phyloP scores from a whole-genome alignment of 2,888 invertebrate species.

The Zygothrica quintamaculata region DNA sequence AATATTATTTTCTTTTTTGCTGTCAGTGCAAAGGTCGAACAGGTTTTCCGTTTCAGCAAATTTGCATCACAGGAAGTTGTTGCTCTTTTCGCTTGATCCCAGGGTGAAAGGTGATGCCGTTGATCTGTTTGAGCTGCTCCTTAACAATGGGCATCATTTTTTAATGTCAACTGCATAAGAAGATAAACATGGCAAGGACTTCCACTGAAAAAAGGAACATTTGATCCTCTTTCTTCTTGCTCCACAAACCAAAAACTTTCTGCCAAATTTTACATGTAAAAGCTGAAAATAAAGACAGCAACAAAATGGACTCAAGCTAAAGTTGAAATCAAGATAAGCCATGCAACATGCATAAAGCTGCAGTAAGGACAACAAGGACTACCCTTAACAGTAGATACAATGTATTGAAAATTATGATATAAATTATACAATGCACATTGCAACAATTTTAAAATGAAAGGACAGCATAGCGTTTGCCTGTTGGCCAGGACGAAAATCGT shows the following conservation, averaged over 20 bases:
- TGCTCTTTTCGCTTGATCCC: slow-evolving; percentile 39
- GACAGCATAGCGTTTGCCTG: slow-evolving; percentile 44
- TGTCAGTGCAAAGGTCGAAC: slow-evolving; percentile 40
- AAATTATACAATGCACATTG: slow-evolving; percentile 77
- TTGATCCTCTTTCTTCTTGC: no score
- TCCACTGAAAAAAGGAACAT: no score
- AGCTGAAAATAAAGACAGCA: slow-evolving; percentile 16
- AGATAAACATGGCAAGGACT: no score
- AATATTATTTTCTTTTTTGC: slow-evolving; percentile 59
- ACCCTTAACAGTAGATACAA: slow-evolving; percentile 43
- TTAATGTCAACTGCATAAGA: slow-evolving; percentile 33
- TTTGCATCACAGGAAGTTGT: slow-evolving; percentile 70
- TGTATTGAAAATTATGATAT: slow-evolving; percentile 72
- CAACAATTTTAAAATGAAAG: slow-evolving; percentile 70
- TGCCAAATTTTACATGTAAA: no score
- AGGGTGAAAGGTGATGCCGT: slow-evolving; percentile 59
- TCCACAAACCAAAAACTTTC: no score
- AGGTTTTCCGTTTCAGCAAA: slow-evolving; percentile 50
- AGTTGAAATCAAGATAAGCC: slow-evolving; percentile 68
- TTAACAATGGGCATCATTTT: slow-evolving; percentile 42
- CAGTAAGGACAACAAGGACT: no score
- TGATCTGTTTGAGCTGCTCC: slow-evolving; percentile 39
- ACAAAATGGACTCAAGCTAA: slow-evolving; percentile 14
- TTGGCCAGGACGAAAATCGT: slow-evolving; percentile 51
- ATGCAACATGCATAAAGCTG: slow-evolving; percentile 64